phyloP scores from a whole-genome alignment of 1,140 invertebrate genomes.

The Melanaphis sacchari region DNA sequence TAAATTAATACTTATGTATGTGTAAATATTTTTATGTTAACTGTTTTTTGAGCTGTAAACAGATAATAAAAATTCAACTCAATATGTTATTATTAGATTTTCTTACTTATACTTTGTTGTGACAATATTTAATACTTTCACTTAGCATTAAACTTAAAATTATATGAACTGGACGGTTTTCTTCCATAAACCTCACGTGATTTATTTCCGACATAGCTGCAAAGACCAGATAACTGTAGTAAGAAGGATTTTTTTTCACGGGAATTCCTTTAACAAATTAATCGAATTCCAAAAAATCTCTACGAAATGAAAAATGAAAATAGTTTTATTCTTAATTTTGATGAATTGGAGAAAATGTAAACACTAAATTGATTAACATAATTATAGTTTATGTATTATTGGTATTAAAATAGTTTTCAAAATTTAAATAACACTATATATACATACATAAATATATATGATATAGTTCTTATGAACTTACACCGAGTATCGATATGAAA shows the following conservation, averaged over 20 bases:
- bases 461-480: background rate
- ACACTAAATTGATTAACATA: background rate
- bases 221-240: background rate
- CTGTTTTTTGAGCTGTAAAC: background rate
- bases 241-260: background rate
- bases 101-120: background rate
- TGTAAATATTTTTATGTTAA: background rate
- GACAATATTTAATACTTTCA: conserved; percentile 2
- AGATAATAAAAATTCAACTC: background rate
- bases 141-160: background rate
- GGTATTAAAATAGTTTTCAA: background rate
- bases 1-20: background rate
- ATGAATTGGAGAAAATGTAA: background rate
- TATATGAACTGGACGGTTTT: background rate
- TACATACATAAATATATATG: too few species aligned
- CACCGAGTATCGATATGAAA: background rate
- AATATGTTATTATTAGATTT: background rate
- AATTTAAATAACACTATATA: background rate
- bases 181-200: background rate
- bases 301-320: background rate
- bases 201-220: background rate
- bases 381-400: background rate
- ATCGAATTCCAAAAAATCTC: background rate
- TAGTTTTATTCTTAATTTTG: background rate
- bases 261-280: conserved; percentile 3